phyloP scores from a whole-genome alignment of 2,888 invertebrate species.

The Pristionchus entomophagus region DNA sequence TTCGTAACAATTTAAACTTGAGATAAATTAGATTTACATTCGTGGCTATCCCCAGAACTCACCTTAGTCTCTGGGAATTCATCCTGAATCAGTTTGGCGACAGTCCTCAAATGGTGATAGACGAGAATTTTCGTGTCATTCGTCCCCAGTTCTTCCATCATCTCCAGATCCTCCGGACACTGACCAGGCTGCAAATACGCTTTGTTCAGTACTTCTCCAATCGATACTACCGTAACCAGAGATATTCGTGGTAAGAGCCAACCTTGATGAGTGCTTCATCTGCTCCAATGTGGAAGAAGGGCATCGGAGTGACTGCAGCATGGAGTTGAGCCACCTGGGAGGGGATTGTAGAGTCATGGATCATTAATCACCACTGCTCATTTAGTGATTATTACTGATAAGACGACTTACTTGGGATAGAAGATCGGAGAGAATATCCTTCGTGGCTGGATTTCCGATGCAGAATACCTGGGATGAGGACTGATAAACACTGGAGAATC shows the following conservation, averaged over 20 bases:
- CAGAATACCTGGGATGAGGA: constrained; percentile 38
- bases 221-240: too few species aligned
- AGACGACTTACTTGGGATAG: constrained; percentile 9
- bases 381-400: too few species aligned
- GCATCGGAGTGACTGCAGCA: constrained; percentile 78
- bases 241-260: neutral
- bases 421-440: constrained; percentile 35
- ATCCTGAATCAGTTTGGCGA: constrained; percentile 57
- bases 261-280: constrained; percentile 77
- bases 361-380: neutral
- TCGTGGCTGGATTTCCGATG: constrained; percentile 28
- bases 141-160: constrained; percentile 57
- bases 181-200: constrained; percentile 62
- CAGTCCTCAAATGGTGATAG: constrained; percentile 58
- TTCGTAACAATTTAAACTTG: too few species aligned
- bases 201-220: too few species aligned
- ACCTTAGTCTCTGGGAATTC: constrained; percentile 61
- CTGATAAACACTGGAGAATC: too few species aligned
- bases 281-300: constrained; percentile 81
- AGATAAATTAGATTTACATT: too few species aligned
- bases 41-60: neutral
- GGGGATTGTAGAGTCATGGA: too few species aligned
- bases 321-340: constrained; percentile 73
- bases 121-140: constrained; percentile 59
- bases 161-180: constrained; percentile 60